A percentile compares a stretch with the other conserved stretches of the same genome.
Evolutionary conservation across 2,113 vertebrate species (phyloP).

Genomic region (Campylomormyrus numenius): DNA sequence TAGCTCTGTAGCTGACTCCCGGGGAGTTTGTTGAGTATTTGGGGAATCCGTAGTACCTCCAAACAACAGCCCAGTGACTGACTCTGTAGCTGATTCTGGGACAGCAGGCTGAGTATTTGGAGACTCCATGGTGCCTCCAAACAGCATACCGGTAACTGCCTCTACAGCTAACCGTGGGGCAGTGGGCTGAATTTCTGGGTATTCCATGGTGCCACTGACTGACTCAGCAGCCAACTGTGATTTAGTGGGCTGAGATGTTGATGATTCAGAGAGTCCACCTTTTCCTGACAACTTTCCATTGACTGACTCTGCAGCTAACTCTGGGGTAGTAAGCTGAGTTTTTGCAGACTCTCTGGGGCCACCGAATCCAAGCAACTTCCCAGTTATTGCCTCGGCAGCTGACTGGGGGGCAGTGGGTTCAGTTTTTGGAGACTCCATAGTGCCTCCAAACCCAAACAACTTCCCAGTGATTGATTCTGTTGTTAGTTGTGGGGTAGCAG

Average conservation of each 20-base stretch:
- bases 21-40: background rate
- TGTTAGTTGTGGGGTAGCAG: constrained; percentile 33
- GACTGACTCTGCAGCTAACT: background rate
- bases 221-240: background rate
- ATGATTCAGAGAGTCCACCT: too few relatives aligned
- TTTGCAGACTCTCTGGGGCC: background rate
- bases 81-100: background rate
- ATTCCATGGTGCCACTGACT: background rate
- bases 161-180: background rate
- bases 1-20: background rate
- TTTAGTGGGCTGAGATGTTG: too few relatives aligned
- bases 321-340: background rate
- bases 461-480: constrained; percentile 60
- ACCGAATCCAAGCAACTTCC: background rate
- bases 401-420: background rate
- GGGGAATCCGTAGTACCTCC: background rate
- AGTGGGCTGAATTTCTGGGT: background rate
- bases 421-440: background rate
- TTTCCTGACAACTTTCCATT: background rate
- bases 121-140: background rate
- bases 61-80: background rate
- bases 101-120: background rate
- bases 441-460: constrained; percentile 48
- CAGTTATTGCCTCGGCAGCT: constrained; percentile 26
- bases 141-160: background rate